phyloP scores from a whole-genome alignment of 2,888 invertebrate species.

The Parelbella ahira region DNA sequence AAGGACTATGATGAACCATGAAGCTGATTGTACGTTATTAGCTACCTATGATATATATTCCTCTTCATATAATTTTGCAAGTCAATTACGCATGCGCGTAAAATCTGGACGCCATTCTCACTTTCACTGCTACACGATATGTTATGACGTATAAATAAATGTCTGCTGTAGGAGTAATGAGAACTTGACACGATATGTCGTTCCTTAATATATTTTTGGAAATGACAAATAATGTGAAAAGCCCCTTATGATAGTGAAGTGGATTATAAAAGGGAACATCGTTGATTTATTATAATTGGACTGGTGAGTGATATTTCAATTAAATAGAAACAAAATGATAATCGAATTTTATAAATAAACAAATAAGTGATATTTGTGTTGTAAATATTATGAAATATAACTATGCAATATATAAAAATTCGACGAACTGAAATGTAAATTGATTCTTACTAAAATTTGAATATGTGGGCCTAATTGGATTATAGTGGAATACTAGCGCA shows the following conservation, averaged over 20 bases:
- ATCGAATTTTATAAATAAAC: slow-evolving; percentile 23
- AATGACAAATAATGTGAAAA: slow-evolving; percentile 60
- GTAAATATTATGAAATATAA: too few species aligned
- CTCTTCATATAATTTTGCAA: slow-evolving; percentile 30
- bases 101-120: slow-evolving; percentile 68
- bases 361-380: slow-evolving; percentile 7
- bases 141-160: slow-evolving; percentile 66
- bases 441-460: too few species aligned
- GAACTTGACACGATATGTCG: slow-evolving; percentile 71
- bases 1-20: too few species aligned
- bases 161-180: slow-evolving; percentile 64
- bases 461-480: too few species aligned
- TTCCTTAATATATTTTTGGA: slow-evolving; percentile 46
- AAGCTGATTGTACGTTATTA: too few species aligned
- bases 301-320: slow-evolving; percentile 45
- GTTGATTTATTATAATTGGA: slow-evolving; percentile 26
- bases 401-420: too few species aligned
- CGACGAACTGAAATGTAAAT: too few species aligned
- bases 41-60: too few species aligned
- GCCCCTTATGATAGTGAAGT: slow-evolving; percentile 71
- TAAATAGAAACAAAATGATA: too few species aligned
- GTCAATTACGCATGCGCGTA: slow-evolving; percentile 63
- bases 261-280: slow-evolving; percentile 36
- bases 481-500: too few species aligned
- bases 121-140: slow-evolving; percentile 64